These are phyloP conservation scores for Misgurnus anguillicaudatus DNA, from an alignment of 2,113 vertebrate genomes.

Conservation along the genomic window DNA sequence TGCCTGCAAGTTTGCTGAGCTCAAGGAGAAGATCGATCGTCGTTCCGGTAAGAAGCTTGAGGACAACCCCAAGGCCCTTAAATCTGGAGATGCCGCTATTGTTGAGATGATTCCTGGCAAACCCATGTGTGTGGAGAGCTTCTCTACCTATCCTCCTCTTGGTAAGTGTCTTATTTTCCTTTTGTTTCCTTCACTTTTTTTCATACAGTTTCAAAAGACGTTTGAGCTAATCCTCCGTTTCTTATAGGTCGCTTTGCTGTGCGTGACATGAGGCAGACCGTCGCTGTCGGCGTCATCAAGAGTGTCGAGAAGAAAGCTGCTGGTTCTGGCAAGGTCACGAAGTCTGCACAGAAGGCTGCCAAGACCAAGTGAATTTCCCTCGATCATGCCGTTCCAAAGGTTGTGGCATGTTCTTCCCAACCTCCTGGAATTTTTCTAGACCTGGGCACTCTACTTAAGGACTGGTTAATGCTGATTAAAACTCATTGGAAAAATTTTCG, in stretches of 20 bases:
- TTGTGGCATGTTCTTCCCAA: constrained; percentile 55
- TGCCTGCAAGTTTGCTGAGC: constrained; percentile 80
- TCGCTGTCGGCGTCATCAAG: constrained; percentile 82
- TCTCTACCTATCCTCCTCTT: constrained; percentile 76
- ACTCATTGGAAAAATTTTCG: constrained; percentile 83
- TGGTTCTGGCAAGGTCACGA: constrained; percentile 72
- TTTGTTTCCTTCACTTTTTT: background rate
- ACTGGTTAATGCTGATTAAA: constrained; percentile 86
- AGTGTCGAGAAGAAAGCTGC: constrained; percentile 69
- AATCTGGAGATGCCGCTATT: constrained; percentile 79
- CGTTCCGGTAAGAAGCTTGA: constrained; percentile 83
- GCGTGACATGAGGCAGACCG: constrained; percentile 83
- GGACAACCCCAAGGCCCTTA: constrained; percentile 76
- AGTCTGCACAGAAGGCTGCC: constrained; percentile 75
- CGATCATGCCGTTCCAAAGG: constrained; percentile 58
- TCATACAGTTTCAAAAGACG: rapidly evolving
- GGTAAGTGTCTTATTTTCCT: constrained; percentile 60
- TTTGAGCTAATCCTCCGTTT: background rate
- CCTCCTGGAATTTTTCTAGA: constrained; percentile 67
- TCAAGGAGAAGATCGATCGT: constrained; percentile 81
- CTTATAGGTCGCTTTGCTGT: constrained; percentile 78
- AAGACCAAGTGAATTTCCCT: constrained; percentile 75
- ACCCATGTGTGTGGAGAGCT: constrained; percentile 81
- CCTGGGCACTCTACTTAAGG: constrained; percentile 77
- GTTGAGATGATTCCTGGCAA: constrained; percentile 75